Percentiles rank a stretch among this genome's conserved stretches.
These are phyloP conservation scores for Drosophila emarginata DNA, from an alignment of 2,888 invertebrate species.

Conservation along the genomic window DNA sequence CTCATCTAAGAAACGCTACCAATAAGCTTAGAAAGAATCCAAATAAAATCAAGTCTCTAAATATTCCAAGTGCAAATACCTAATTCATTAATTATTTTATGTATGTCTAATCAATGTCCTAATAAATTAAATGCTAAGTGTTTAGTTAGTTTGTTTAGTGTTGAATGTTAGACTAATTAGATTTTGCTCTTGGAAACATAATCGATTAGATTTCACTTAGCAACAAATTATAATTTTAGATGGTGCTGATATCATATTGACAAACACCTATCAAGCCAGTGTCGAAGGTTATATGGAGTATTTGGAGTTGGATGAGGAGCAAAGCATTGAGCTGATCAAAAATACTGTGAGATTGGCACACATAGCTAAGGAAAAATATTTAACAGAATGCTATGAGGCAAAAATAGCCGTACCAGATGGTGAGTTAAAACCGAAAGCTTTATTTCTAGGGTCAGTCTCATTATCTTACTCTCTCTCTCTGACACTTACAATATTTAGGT, in stretches of 20 bases:
- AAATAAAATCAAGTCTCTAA: too few relatives aligned
- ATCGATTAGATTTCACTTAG: neutral
- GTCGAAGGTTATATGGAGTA: constrained; percentile 89
- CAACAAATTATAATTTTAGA: constrained; percentile 83
- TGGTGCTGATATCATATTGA: constrained; percentile 93
- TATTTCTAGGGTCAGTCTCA: neutral
- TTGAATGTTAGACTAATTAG: neutral
- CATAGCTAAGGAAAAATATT: constrained; percentile 86
- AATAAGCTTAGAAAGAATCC: too few relatives aligned
- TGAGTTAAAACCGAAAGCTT: constrained; percentile 20
- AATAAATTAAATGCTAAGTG: neutral
- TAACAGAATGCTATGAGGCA: constrained; percentile 83
- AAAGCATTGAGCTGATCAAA: constrained; percentile 88
- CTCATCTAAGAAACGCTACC: too few relatives aligned
- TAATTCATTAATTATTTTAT: too few relatives aligned
- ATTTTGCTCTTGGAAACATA: neutral
- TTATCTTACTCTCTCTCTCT: neutral
- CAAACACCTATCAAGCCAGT: constrained; percentile 95
- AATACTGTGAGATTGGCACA: constrained; percentile 89
- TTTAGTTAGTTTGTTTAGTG: neutral
- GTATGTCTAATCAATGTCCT: too few relatives aligned
- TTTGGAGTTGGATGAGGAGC: constrained; percentile 86
- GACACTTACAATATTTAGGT: too few relatives aligned
- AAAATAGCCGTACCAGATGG: constrained; percentile 65
- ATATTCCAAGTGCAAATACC: too few relatives aligned